Base-by-base conservation (phyloP, 2,888 invertebrate species). In the Orchesellides sinensis region DNA sequence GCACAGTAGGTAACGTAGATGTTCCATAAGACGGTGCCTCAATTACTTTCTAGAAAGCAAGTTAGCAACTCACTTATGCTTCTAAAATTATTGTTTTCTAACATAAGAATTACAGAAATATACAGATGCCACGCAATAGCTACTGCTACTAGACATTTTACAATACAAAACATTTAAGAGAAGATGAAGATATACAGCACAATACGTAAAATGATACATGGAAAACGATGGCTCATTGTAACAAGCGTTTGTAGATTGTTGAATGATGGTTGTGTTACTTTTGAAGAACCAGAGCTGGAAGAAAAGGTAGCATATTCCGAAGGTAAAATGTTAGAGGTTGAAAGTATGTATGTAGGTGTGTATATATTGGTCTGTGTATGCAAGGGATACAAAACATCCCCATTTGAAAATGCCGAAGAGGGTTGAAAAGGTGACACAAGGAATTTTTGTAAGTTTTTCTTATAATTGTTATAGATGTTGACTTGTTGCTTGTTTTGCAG, bases 341-440 rank as follows among this genome's bases (percentile, higher is more conserved):
- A 49, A n/a, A 47, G 47, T 4, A 47, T 47, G 12, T 10, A 54
- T 19, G 54, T 25, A 1, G 8, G 4, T 47, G 47, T 17, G 47
- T 12, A 25, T 23, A 54, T 40, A 23, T 25, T 25, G 49, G 6
- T 49, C 49, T 49, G 49, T 49, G n/a, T 49, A 19, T 56, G 17
- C 14, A 61, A 17, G 25, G 32, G n/a, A 66, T 17, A 65, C 19
- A 47, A 66, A 63, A 47, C 63, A 63, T 63, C 21, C n/a, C n/a
- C n/a, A n/a, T 61, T 8, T 47, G 40, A 19, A 65, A 56, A 61
- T 45, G 69, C 59, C 77, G 68, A 59, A 74, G 52, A 59, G 29
- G 65, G 75, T 68, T 77, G 66, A 74, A 66, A 66, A 77, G 69
- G 68, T 77, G 77, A 77, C 61, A 32, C 68, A 35, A 68, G 49